Evolutionary conservation across 2,113 vertebrate genomes (phyloP).

Genomic region (Cervus canadensis): DNA sequence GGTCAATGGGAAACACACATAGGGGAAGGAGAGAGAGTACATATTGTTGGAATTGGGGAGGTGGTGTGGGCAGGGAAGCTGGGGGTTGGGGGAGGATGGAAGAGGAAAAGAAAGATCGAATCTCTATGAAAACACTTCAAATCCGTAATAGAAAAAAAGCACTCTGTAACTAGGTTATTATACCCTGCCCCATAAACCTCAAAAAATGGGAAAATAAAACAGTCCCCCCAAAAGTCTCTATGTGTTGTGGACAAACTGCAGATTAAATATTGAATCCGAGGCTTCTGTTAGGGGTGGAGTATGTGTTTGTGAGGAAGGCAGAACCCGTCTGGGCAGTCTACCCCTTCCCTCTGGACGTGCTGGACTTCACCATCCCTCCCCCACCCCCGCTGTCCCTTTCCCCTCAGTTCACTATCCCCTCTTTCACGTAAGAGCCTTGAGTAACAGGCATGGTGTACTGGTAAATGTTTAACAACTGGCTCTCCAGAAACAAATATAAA

Average conservation of each 20-base stretch:
- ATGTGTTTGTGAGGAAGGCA: background rate
- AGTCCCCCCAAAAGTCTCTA: background rate
- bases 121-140: background rate
- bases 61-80: background rate
- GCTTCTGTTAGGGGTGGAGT: background rate
- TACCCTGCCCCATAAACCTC: background rate
- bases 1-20: background rate
- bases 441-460: background rate
- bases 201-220: background rate
- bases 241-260: background rate
- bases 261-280: background rate
- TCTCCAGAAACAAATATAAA: background rate
- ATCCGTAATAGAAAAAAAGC: background rate
- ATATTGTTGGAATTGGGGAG: background rate
- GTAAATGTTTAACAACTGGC: conserved; percentile 3
- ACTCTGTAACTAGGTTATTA: background rate
- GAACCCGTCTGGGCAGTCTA: background rate
- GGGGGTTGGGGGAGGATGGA: background rate
- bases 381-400: background rate
- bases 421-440: background rate
- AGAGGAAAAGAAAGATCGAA: background rate
- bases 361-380: background rate
- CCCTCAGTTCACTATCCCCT: background rate
- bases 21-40: background rate
- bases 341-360: background rate